These are phyloP conservation scores for Brachionus rotundiformis DNA, from an alignment of 1,140 invertebrate species.

Conservation along the genomic window DNA sequence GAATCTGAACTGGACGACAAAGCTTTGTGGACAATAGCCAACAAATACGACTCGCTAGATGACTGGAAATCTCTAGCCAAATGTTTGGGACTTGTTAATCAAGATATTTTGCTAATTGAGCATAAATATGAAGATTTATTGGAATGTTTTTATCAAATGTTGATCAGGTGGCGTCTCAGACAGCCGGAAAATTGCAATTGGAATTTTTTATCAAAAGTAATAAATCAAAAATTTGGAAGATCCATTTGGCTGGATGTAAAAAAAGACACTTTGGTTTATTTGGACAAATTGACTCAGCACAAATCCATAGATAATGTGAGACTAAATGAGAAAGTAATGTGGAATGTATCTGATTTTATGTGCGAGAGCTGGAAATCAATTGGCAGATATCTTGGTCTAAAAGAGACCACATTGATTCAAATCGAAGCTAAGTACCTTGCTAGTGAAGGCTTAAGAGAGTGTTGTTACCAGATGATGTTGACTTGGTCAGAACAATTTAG, in stretches of 20 bases:
- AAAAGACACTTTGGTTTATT: background rate
- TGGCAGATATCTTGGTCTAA: constrained; percentile 28
- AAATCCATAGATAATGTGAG: constrained; percentile 1
- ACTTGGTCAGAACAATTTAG: constrained; percentile 17
- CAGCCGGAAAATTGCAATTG: constrained; percentile 38
- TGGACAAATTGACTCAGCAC: background rate
- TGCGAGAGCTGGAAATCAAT: constrained; percentile 40
- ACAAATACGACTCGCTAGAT: background rate
- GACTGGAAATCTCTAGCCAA: constrained; percentile 38
- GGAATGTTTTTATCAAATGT: constrained; percentile 46
- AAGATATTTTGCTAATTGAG: constrained; percentile 37
- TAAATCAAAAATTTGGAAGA: background rate
- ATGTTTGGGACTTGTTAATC: background rate
- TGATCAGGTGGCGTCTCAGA: constrained; percentile 38
- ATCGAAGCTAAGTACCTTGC: background rate
- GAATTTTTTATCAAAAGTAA: background rate
- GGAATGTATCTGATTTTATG: background rate
- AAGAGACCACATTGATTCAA: background rate
- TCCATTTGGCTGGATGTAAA: background rate
- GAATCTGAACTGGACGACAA: background rate
- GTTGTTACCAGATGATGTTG: constrained; percentile 46
- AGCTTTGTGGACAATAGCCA: background rate
- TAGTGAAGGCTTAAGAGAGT: constrained; percentile 39
- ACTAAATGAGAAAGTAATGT: constrained; percentile 24
- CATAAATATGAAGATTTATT: background rate